Conservation (phyloP, 2,797 vertebrate species). For the Zalophus californianus region DNA sequence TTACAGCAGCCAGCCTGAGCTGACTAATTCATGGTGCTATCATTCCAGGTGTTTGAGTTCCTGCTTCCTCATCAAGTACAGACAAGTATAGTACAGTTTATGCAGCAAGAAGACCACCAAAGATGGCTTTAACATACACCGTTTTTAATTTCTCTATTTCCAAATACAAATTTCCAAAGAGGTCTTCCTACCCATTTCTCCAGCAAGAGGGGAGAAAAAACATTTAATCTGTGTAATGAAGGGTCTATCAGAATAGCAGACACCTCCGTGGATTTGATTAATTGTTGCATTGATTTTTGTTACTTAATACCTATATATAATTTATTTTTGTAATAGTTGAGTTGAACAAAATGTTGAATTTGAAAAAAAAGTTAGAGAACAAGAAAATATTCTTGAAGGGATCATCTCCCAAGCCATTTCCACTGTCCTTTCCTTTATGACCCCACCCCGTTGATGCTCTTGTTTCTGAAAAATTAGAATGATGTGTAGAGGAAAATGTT, state of each 20-base stretch:
- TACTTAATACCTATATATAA: neutral
- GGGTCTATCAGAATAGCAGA: neutral
- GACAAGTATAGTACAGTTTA: fast-evolving
- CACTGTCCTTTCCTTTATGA: fast-evolving
- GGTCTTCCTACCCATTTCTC: neutral
- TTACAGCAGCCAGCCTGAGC: neutral
- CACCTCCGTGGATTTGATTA: neutral
- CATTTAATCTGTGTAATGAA: neutral
- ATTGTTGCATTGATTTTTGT: neutral
- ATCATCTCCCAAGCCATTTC: neutral
- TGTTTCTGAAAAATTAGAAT: neutral
- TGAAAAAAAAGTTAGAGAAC: neutral
- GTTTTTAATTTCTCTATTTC: neutral
- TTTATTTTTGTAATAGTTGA: neutral
- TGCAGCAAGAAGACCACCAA: neutral
- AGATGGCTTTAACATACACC: fast-evolving
- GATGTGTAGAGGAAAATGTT: neutral
- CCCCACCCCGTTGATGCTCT: fast-evolving
- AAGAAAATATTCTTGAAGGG: neutral
- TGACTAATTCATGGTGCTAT: fast-evolving
- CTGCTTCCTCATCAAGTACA: neutral
- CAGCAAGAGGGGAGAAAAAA: neutral
- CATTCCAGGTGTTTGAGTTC: fast-evolving
- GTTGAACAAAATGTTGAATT: neutral
- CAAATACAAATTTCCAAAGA: neutral